phyloP scores from a whole-genome alignment of 2,888 invertebrate species.

The Drosophila nigricruria region DNA sequence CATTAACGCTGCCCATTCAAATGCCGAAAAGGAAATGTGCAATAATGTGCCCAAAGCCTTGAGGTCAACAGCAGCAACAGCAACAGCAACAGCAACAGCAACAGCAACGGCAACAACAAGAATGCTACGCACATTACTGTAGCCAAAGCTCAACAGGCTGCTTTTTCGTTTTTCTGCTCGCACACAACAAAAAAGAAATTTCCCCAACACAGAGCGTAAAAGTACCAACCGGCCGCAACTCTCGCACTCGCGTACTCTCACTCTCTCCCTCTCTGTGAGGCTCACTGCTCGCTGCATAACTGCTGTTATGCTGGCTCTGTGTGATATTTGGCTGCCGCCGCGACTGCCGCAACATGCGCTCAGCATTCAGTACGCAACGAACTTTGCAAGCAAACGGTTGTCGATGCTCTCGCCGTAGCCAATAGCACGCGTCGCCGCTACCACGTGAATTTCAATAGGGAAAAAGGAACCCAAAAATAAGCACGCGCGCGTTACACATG shows the following conservation, averaged over 20 bases:
- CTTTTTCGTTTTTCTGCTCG: conserved; percentile 48
- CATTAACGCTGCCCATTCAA: conserved; percentile 72
- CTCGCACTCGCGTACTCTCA: conserved; percentile 8
- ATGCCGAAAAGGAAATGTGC: conserved; percentile 71
- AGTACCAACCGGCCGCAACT: conserved; percentile 22
- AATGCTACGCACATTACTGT: conserved; percentile 16
- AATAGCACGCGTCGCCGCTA: conserved; percentile 51
- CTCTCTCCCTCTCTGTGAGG: neutral
- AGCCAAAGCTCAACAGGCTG: conserved; percentile 72
- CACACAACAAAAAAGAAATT: conserved; percentile 39
- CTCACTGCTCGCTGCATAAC: conserved; percentile 39
- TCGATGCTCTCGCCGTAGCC: conserved; percentile 15
- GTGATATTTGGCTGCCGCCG: conserved; percentile 16
- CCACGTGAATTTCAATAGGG: conserved; percentile 49
- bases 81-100: conserved; percentile 1
- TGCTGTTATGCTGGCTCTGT: conserved; percentile 20
- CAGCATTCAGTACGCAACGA: conserved; percentile 72
- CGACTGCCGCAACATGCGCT: conserved; percentile 69
- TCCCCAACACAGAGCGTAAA: conserved; percentile 60
- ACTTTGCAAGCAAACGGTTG: conserved; percentile 69
- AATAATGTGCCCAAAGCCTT: conserved; percentile 68
- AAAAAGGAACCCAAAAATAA: conserved; percentile 70
- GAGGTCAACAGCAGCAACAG: conserved; percentile 49
- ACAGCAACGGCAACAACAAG: conserved; percentile 15
- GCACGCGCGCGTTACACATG: conserved; percentile 59